Evolutionary conservation across 37 sponge, comb jelly and placozoan species (phyloP).

Genomic region (Hormiphora californensis): DNA sequence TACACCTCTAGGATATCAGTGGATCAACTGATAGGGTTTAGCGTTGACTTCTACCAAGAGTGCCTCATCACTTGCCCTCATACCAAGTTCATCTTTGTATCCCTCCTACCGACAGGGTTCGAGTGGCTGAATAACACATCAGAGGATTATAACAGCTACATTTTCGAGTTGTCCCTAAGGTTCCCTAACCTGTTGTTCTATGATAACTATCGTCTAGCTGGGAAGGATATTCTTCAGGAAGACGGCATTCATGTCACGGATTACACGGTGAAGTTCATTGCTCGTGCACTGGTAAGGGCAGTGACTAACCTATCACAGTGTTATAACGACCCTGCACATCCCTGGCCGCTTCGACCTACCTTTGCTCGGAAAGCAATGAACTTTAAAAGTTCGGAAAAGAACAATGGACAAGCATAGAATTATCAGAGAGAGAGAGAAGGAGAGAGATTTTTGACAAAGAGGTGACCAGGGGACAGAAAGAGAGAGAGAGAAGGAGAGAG

Average conservation of each 20-base stretch:
- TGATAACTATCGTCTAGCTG: conserved; percentile 11
- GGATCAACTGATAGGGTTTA: conserved; percentile 12
- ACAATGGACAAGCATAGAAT: no score
- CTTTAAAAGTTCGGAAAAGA: no score
- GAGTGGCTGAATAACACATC: conserved; percentile 36
- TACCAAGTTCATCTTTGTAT: conserved; percentile 29
- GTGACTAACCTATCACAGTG: conserved; percentile 3
- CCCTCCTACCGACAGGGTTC: background rate
- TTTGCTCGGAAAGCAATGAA: conserved; percentile 1
- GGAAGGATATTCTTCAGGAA: background rate
- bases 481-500: no score
- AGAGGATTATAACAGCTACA: conserved; percentile 30
- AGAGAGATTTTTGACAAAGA: no score
- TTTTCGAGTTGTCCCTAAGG: conserved; percentile 27
- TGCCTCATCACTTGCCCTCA: background rate
- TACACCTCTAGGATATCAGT: background rate
- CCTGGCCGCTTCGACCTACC: conserved; percentile 15
- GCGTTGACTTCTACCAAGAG: conserved; percentile 9
- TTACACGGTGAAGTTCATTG: conserved; percentile 26
- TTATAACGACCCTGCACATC: conserved; percentile 14
- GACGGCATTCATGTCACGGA: conserved; percentile 13
- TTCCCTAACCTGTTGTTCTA: conserved; percentile 31
- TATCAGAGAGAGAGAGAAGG: no score
- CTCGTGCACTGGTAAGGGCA: background rate
- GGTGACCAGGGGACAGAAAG: no score